Evolutionary conservation across 2,113 vertebrate genomes (phyloP).

Genomic region (Delphinapterus leucas): DNA sequence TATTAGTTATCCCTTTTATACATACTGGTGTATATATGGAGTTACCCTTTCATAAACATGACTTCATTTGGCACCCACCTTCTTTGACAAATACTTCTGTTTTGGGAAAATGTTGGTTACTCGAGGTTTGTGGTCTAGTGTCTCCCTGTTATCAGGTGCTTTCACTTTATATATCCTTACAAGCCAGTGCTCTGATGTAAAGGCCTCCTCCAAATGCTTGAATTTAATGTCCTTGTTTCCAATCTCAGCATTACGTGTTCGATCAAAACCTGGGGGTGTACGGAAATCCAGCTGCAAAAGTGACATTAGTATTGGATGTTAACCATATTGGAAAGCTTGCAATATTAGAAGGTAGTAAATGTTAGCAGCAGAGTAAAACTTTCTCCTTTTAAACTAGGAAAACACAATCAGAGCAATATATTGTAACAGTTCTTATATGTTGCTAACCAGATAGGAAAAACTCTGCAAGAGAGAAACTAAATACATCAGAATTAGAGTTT

Average conservation of each 20-base stretch:
- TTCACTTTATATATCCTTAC: constrained; percentile 99
- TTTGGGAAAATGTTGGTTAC: constrained; percentile 91
- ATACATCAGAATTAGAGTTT: neutral
- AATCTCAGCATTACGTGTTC: constrained; percentile 97
- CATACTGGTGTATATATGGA: neutral
- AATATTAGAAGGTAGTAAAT: neutral
- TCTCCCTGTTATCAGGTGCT: constrained; percentile 93
- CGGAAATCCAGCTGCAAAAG: constrained; percentile 94
- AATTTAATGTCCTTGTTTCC: constrained; percentile 99
- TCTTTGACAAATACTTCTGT: constrained; percentile 98
- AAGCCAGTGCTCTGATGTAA: constrained; percentile 98
- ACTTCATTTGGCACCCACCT: constrained; percentile 85
- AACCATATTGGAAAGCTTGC: neutral
- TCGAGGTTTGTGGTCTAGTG: constrained; percentile 92
- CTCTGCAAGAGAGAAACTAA: neutral
- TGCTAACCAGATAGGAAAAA: neutral
- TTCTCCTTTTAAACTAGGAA: neutral
- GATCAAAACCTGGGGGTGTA: constrained; percentile 96
- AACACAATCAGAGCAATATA: constrained; percentile 9
- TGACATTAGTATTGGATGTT: constrained; percentile 5
- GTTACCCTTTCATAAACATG: neutral
- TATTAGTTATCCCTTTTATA: too few relatives aligned
- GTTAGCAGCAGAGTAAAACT: neutral
- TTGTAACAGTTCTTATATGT: neutral
- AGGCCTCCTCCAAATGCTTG: constrained; percentile 97